Conservation (phyloP, 2,113 vertebrate genomes). For the Anolis carolinensis region DNA sequence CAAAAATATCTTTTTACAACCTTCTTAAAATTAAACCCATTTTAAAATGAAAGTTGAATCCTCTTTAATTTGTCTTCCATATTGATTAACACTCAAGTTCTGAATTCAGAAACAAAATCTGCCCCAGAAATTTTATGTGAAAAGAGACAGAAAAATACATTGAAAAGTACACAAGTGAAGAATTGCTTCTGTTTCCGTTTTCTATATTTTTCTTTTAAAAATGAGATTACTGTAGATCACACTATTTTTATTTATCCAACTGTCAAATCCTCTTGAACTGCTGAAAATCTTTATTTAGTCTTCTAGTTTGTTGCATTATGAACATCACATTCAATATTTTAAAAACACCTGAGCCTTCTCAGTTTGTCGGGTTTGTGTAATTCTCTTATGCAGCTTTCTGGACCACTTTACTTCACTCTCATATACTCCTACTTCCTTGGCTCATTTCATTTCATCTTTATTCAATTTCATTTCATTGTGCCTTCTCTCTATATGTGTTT, state of each 20-base stretch:
- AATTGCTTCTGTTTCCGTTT: not conserved
- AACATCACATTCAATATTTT: constrained; percentile 26
- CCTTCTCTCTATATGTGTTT: not conserved
- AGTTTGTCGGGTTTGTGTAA: constrained; percentile 39
- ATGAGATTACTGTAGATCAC: constrained; percentile 36
- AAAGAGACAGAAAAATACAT: constrained; percentile 32
- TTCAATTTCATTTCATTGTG: constrained; percentile 1
- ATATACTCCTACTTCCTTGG: not conserved
- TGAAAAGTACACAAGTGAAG: not conserved
- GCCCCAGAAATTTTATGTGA: not conserved
- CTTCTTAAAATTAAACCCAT: not conserved
- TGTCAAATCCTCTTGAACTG: not conserved
- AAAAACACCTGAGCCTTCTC: constrained; percentile 63
- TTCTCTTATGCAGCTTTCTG: constrained; percentile 53
- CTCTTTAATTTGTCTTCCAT: not conserved
- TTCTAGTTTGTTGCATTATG: constrained; percentile 43
- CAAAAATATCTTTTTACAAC: not conserved
- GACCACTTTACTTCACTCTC: constrained; percentile 54
- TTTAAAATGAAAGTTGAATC: not conserved
- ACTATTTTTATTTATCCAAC: constrained; percentile 64
- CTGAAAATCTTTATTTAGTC: constrained; percentile 49
- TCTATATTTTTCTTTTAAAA: constrained; percentile 36
- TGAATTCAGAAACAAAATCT: not conserved
- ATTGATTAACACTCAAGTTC: not conserved
- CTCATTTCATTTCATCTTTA: constrained; percentile 52